A percentile compares a stretch with the other conserved stretches of the same genome.
Conservation (phyloP, 1,140 invertebrate genomes). For the Euwallacea similis region DNA sequence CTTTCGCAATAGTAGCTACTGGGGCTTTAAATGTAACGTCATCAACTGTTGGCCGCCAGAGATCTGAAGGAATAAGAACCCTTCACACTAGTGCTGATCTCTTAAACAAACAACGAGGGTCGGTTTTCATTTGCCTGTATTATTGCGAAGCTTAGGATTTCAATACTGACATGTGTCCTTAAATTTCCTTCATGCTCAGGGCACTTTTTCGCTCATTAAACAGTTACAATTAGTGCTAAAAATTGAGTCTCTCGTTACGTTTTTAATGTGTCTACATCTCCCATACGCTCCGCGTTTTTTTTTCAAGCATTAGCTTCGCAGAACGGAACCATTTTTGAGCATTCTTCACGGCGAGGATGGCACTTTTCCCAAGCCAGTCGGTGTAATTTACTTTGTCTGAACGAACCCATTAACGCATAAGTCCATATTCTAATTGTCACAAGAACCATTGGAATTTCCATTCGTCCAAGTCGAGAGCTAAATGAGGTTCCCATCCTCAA, state of each 20-base stretch:
- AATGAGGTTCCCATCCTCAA: conserved; percentile 26
- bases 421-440: conserved; percentile 20
- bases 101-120: conserved; percentile 40
- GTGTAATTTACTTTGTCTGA: conserved; percentile 18
- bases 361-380: conserved; percentile 24
- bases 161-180: conserved; percentile 26
- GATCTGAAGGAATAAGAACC: conserved; percentile 35
- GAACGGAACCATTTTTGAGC: conserved; percentile 11
- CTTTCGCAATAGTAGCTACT: conserved; percentile 1
- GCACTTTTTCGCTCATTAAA: not conserved
- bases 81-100: conserved; percentile 40
- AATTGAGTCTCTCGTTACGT: not conserved
- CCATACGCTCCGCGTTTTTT: not conserved
- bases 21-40: conserved; percentile 23
- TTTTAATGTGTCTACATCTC: not conserved
- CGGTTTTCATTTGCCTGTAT: conserved; percentile 34
- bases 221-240: not conserved
- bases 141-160: conserved; percentile 23
- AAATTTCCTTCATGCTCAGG: not conserved
- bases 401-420: conserved; percentile 19
- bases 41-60: conserved; percentile 31
- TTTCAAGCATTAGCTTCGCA: not conserved
- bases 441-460: conserved; percentile 28
- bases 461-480: conserved; percentile 15
- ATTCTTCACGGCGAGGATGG: conserved; percentile 4